These are phyloP conservation scores for Morelia viridis DNA, from an alignment of 2,797 vertebrate species.

Conservation along the genomic window DNA sequence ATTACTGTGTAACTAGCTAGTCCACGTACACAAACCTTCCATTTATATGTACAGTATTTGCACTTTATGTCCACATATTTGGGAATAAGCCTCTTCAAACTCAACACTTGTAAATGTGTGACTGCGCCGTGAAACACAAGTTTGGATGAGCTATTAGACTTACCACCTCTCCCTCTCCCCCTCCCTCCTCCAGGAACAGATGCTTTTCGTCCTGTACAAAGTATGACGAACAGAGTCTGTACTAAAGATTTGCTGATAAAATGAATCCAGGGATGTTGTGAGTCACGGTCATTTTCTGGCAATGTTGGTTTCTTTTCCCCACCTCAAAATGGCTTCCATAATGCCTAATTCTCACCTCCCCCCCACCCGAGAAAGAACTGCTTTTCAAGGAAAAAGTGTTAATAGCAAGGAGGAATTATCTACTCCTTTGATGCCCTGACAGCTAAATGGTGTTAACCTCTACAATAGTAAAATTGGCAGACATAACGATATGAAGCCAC, in stretches of 20 bases:
- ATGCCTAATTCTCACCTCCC: background rate
- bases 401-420: slow-evolving; percentile 12
- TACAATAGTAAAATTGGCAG: background rate
- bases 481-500: background rate
- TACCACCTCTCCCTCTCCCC: background rate
- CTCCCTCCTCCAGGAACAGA: too few species aligned
- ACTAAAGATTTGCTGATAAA: background rate
- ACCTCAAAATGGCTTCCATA: slow-evolving; percentile 4
- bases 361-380: background rate
- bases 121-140: background rate
- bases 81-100: background rate
- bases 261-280: background rate
- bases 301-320: background rate
- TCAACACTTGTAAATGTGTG: background rate
- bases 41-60: background rate
- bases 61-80: background rate
- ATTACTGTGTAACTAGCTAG: background rate
- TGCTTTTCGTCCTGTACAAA: background rate
- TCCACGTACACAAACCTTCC: background rate
- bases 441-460: background rate
- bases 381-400: slow-evolving; percentile 7
- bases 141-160: background rate
- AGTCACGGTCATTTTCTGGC: background rate
- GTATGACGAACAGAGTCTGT: background rate
- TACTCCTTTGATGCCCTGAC: background rate